Conservation (phyloP, 1,140 invertebrate species). For the Nylanderia fulva region DNA sequence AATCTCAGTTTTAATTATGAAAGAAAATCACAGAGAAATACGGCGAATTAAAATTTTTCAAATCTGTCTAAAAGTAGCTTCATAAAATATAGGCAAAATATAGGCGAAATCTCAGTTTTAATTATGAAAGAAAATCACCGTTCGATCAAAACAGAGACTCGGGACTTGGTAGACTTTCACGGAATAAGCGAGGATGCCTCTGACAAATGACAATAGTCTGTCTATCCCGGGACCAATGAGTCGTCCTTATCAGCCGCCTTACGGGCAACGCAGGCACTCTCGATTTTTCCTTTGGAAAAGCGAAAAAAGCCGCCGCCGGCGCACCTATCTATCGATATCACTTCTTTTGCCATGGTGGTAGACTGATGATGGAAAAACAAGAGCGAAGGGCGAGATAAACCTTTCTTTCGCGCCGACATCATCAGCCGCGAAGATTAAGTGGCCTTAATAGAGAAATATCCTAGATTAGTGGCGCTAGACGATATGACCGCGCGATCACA, state of each 20-base stretch:
- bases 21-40: slow-evolving; percentile 33
- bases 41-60: not conserved
- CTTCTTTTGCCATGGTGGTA: slow-evolving; percentile 77
- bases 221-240: slow-evolving; percentile 77
- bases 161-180: slow-evolving; percentile 49
- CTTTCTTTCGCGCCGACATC: slow-evolving; percentile 65
- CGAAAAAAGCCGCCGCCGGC: slow-evolving; percentile 67
- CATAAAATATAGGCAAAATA: not conserved
- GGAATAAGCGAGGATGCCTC: slow-evolving; percentile 53
- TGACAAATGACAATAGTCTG: slow-evolving; percentile 79
- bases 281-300: slow-evolving; percentile 67
- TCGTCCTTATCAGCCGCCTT: slow-evolving; percentile 74
- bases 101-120: slow-evolving; percentile 1
- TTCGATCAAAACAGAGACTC: slow-evolving; percentile 62
- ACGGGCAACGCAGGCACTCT: slow-evolving; percentile 63
- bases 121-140: slow-evolving; percentile 14
- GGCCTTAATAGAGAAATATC: slow-evolving; percentile 67
- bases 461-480: slow-evolving; percentile 52
- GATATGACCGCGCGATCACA: slow-evolving; percentile 53
- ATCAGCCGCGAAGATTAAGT: slow-evolving; percentile 71
- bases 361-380: slow-evolving; percentile 79
- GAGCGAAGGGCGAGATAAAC: slow-evolving; percentile 75
- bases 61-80: not conserved
- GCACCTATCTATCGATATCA: slow-evolving; percentile 75
- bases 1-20: not conserved